These are phyloP conservation scores for Natator depressus DNA, from an alignment of 2,113 vertebrate species.

Conservation along the genomic window DNA sequence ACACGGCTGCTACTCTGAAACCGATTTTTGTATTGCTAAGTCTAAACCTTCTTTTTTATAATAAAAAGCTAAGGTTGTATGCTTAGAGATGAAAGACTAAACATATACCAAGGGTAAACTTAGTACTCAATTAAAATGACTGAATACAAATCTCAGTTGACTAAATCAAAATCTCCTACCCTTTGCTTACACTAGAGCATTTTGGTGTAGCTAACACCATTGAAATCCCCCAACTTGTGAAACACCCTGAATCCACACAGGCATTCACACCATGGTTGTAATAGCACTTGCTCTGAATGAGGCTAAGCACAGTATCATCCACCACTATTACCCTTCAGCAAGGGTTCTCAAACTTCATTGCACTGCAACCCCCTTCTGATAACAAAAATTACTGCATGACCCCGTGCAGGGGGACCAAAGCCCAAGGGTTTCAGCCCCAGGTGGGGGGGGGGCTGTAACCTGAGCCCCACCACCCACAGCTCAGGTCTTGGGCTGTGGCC, in stretches of 20 bases:
- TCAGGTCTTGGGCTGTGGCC: no score
- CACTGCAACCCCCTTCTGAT: no score
- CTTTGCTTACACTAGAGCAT: not conserved
- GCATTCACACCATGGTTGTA: not conserved
- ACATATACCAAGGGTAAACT: not conserved
- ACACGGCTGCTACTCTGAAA: no score
- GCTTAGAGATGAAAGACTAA: not conserved
- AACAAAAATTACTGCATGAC: no score
- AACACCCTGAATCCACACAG: not conserved
- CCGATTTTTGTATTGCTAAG: not conserved
- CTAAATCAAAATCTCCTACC: not conserved
- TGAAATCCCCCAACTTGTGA: not conserved
- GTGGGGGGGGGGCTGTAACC: no score
- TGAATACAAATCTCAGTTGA: not conserved
- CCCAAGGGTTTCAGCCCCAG: no score
- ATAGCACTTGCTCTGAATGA: not conserved
- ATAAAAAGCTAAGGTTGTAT: not conserved
- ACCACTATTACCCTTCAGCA: not conserved
- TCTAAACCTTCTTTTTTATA: accelerated
- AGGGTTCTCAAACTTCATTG: no score
- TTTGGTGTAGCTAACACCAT: not conserved
- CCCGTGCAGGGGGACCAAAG: no score
- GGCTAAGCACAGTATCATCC: not conserved
- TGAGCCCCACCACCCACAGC: no score
- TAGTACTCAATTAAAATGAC: not conserved